Evolutionary conservation across 2,888 invertebrate species (phyloP), one percentile per base, ranked within the genome.

Genomic region (Drosophila monieri): DNA sequence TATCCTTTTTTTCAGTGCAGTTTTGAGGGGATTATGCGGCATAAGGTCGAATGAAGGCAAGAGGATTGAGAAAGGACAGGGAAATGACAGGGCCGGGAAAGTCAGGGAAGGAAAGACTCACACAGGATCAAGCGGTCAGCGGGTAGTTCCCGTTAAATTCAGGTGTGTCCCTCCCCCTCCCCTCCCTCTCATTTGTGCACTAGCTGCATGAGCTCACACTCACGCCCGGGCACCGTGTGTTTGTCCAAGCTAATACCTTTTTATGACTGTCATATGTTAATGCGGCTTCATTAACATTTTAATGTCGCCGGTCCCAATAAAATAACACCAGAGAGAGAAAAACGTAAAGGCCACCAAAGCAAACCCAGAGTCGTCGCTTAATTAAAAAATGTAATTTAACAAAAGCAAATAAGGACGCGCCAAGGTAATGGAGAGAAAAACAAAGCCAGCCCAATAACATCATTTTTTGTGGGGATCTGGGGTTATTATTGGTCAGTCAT

Each of bases 241-340:
- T 67, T 69, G 68, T 67, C 69, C 49, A 21, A 43, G 68, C 77
- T 88, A 88, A 84, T 88, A 78, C 88, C 86, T 86, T 76, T 85
- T 88, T 81, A 84, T 85, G 89, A 74, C 59, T 72, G 75, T 85
- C 84, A 88, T 88, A 84, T 84, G 89, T 84, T 84, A 88, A 84
- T 84, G 83, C 71, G 76, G 76, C 88, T 81, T 88, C 85, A 84
- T 84, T 84, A 87, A 88, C 89, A 88, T 84, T 88, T 87, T 84
- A 84, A 84, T 80, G 89, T 70, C 68, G 57, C 62, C 73, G 64
- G 68, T 58, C 65, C 67, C 76, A 65, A 69, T 73, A 64, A 65
- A 78, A 73, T 44, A 56, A 47, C 25, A 54, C 51, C 62, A 23
- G 57, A 53, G 43, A 46, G 25, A 55, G 25, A 51, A 51, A 41